Evolutionary conservation across 2,888 invertebrate species (phyloP).

Genomic region (Micropterix aruncella): DNA sequence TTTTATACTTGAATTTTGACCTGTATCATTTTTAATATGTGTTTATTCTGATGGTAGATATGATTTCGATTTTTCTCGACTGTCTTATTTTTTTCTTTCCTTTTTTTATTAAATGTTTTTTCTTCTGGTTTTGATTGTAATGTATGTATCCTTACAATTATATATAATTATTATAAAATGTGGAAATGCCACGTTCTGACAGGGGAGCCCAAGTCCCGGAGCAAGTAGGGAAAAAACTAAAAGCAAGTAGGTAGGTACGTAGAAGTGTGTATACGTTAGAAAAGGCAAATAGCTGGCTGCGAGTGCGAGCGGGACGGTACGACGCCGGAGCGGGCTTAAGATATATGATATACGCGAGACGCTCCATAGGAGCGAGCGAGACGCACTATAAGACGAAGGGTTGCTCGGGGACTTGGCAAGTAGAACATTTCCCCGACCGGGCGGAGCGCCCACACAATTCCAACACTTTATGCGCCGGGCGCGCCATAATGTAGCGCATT

Average conservation of each 20-base stretch:
- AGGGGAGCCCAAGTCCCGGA: not conserved
- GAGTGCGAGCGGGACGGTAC: constrained; percentile 12
- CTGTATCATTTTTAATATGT: too few species aligned
- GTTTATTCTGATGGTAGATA: too few species aligned
- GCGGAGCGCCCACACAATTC: constrained; percentile 19
- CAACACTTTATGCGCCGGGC: constrained; percentile 28
- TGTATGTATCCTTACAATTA: too few species aligned
- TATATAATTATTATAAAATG: not conserved
- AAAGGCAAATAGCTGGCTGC: constrained; percentile 22
- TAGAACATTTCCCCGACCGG: constrained; percentile 22
- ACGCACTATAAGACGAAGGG: constrained; percentile 44
- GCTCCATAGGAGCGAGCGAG: constrained; percentile 33
- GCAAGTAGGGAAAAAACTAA: constrained; percentile 1
- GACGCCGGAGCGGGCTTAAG: constrained; percentile 8
- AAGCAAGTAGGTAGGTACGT: constrained; percentile 29
- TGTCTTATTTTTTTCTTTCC: too few species aligned
- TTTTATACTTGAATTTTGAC: too few species aligned
- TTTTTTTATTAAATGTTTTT: too few species aligned
- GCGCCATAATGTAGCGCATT: constrained; percentile 36
- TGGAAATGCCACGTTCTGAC: not conserved
- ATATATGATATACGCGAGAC: constrained; percentile 11
- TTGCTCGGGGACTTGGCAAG: constrained; percentile 38
- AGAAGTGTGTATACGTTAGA: constrained; percentile 16
- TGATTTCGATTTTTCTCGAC: too few species aligned
- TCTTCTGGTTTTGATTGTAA: too few species aligned